A percentile compares a stretch with the other conserved stretches of the same genome.
phyloP scores from a whole-genome alignment of 2,113 vertebrate species.

The Dunckerocampus dactyliophorus region DNA sequence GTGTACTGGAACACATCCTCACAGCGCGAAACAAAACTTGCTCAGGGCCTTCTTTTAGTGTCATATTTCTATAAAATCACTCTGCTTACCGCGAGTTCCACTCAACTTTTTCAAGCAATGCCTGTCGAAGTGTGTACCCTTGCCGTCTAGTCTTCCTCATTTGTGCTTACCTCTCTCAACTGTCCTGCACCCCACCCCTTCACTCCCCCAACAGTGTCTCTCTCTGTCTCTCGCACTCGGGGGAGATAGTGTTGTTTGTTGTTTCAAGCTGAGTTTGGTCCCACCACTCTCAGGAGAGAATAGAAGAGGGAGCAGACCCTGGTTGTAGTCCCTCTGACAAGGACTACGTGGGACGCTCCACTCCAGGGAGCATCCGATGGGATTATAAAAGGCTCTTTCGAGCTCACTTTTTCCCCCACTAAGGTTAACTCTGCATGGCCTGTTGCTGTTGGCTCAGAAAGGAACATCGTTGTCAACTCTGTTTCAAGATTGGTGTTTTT shows the following conservation, averaged over 20 bases:
- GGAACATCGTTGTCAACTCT: slow-evolving; percentile 18
- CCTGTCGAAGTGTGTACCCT: slow-evolving; percentile 3
- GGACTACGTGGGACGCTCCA: slow-evolving; percentile 50
- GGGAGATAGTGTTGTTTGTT: slow-evolving; percentile 67
- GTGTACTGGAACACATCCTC: too few species aligned
- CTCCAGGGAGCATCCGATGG: slow-evolving; percentile 62
- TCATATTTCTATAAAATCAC: not conserved
- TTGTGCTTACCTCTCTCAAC: slow-evolving; percentile 17
- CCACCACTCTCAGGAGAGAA: slow-evolving; percentile 66
- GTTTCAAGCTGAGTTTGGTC: slow-evolving; percentile 65
- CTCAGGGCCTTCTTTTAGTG: not conserved
- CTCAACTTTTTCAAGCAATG: slow-evolving; percentile 19
- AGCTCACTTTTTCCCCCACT: slow-evolving; percentile 30
- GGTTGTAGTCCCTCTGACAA: slow-evolving; percentile 46
- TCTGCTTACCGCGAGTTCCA: not conserved
- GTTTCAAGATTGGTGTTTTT: slow-evolving; percentile 10
- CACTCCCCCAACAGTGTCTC: slow-evolving; percentile 21
- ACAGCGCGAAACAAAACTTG: not conserved
- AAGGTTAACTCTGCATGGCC: slow-evolving; percentile 36
- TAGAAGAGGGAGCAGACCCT: slow-evolving; percentile 45
- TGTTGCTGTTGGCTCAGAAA: slow-evolving; percentile 15
- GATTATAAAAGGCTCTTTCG: slow-evolving; percentile 57
- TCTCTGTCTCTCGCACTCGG: slow-evolving; percentile 30
- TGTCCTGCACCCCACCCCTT: slow-evolving; percentile 14
- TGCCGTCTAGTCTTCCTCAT: slow-evolving; percentile 5